Evolutionary conservation across 2,888 invertebrate species (phyloP).

Genomic region (Norana najaformis): DNA sequence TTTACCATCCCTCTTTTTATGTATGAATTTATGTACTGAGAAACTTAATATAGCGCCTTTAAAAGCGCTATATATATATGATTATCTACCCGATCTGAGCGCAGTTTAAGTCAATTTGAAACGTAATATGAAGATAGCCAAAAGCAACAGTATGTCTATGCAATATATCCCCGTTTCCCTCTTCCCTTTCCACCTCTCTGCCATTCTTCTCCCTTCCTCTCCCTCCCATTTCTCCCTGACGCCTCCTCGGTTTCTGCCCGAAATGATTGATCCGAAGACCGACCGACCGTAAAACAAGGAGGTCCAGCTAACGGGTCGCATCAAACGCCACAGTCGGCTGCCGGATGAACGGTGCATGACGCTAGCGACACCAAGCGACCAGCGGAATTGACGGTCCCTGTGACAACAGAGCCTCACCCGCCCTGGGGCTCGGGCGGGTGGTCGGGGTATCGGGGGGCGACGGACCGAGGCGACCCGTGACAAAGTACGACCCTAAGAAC

Average conservation of each 20-base stretch:
- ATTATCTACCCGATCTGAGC: too few species aligned
- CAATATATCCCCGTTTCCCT: neutral
- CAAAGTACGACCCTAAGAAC: neutral
- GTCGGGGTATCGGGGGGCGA: neutral
- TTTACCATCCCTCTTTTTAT: too few species aligned
- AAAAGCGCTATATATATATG: too few species aligned
- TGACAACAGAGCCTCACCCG: neutral
- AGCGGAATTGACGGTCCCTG: constrained; percentile 5
- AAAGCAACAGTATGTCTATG: too few species aligned
- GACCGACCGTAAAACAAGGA: neutral
- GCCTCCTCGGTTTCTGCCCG: neutral
- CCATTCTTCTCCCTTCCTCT: neutral
- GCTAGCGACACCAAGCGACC: neutral
- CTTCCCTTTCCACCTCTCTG: neutral
- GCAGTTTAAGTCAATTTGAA: too few species aligned
- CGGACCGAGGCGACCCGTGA: constrained; percentile 7
- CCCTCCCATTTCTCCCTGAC: too few species aligned
- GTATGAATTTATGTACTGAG: too few species aligned
- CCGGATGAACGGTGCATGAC: neutral
- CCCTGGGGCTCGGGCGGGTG: neutral
- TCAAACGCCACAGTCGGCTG: constrained; percentile 13
- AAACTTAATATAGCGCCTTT: too few species aligned
- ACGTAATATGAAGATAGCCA: too few species aligned
- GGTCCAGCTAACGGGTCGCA: neutral
- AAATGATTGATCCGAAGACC: neutral